Evolutionary conservation across 1,140 invertebrate species (phyloP), one percentile per base, ranked within the genome.

Genomic region (Stegodyphus mimosarum): DNA sequence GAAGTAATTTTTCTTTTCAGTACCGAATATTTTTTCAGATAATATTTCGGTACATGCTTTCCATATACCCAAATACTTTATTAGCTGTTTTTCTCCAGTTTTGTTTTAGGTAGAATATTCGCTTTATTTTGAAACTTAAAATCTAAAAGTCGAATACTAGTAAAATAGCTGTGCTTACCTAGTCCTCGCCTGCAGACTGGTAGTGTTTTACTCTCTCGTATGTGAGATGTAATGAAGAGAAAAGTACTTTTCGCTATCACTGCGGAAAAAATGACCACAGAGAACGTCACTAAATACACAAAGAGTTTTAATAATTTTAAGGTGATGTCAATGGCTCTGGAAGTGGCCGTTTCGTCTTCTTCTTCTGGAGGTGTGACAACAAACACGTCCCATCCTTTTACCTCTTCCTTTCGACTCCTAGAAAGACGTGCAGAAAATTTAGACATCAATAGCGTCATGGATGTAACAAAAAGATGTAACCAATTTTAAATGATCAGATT

Each of bases 311-410:
- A 51, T 7, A 90, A 67, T 69, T 88, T 87, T 33, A 89, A 81
- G 7, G 87, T 87, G 49, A 87, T 73, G 67, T 89, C 88, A 52
- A 89, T 87, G 78, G 70, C 87, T 74, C 84, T 86, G 63, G 88
- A 89, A 6, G 84, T 88, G 1, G 87, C 69, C 5, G 88, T 88
- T 73, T 89, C 95, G 86, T 95, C 95, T 90, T 97, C 95, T 88
- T 94, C 93, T 90, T 96, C 96, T 77, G 94, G 94, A 6, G 96
- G 96, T 76, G 96, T 94, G 90, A 96, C 94, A 89, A 96, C 92
- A 92, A 98, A 98, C n/a, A 97, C 96, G 92, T 98, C 96, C 96
- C 96, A 98, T 93, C 95, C 95, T 94, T 97, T 97, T 80, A 95
- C 96, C 6, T 87, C 77, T 53, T 84, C 67, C n/a, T 81, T 84